phyloP scores from a whole-genome alignment of 2,113 vertebrate species.

The Oncorhynchus mykiss region DNA sequence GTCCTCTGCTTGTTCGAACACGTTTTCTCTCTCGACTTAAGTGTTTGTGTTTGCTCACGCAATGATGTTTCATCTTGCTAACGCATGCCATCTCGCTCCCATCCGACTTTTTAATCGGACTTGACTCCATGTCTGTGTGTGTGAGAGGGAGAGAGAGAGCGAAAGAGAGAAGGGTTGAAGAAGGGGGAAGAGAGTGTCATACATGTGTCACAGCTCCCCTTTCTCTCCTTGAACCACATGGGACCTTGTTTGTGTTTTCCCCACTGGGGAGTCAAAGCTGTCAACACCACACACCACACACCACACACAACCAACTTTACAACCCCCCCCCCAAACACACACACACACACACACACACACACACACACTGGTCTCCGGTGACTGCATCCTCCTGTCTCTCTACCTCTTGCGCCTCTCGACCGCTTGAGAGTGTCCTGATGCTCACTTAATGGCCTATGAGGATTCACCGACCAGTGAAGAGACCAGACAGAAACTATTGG shows the following conservation, averaged over 20 bases:
- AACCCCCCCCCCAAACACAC: not conserved
- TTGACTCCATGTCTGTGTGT: too few species aligned
- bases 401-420: too few species aligned
- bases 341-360: not conserved
- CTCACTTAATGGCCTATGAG: constrained; percentile 9
- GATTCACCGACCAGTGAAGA: constrained; percentile 24
- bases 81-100: too few species aligned
- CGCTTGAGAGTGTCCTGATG: too few species aligned
- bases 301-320: constrained; percentile 63
- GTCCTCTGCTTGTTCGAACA: too few species aligned
- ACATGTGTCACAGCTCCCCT: constrained; percentile 27
- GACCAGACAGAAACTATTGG: not conserved
- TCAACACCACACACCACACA: constrained; percentile 52
- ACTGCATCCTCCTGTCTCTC: constrained; percentile 24
- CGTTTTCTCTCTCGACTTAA: too few species aligned
- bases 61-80: too few species aligned
- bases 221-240: constrained; percentile 50
- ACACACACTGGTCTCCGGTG: not conserved
- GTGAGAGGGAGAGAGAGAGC: not conserved
- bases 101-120: too few species aligned
- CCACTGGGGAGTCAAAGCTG: constrained; percentile 58
- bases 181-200: not conserved
- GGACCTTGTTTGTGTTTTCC: constrained; percentile 70
- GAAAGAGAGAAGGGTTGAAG: not conserved
- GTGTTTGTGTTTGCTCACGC: too few species aligned